phyloP scores from a whole-genome alignment of 2,113 vertebrate species.

The Syngnathoides biaculeatus region DNA sequence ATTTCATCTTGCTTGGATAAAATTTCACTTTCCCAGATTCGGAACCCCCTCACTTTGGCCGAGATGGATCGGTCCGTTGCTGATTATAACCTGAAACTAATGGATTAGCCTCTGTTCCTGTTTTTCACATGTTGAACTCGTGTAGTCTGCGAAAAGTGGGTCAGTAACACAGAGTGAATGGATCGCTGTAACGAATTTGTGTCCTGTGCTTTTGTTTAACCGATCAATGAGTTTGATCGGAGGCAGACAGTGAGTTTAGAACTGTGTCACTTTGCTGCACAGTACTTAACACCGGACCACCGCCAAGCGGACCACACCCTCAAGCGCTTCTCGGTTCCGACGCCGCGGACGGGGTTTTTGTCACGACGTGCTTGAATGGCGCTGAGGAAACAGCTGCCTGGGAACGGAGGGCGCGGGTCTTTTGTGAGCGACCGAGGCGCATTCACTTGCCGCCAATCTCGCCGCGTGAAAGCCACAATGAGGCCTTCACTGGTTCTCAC shows the following conservation, averaged over 20 bases:
- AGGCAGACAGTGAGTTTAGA: slow-evolving; percentile 31
- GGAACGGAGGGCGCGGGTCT: slow-evolving; percentile 62
- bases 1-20: slow-evolving; percentile 29
- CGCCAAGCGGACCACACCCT: background rate
- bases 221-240: slow-evolving; percentile 56
- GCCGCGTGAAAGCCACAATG: slow-evolving; percentile 64
- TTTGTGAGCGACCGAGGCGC: slow-evolving; percentile 63
- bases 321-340: background rate
- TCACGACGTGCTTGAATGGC: background rate
- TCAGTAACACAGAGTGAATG: slow-evolving; percentile 49
- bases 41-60: background rate
- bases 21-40: background rate
- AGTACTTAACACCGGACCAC: background rate
- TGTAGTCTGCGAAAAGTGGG: slow-evolving; percentile 39
- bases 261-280: slow-evolving; percentile 26
- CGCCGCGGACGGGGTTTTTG: background rate
- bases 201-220: slow-evolving; percentile 32
- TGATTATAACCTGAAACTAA: background rate
- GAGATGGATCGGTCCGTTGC: background rate
- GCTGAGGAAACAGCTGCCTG: slow-evolving; percentile 39
- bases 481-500: slow-evolving; percentile 52
- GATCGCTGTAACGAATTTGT: slow-evolving; percentile 47
- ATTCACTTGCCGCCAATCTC: slow-evolving; percentile 55
- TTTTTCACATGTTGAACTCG: background rate
- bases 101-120: background rate